A percentile compares a stretch with the other conserved stretches of the same genome.
These are phyloP conservation scores for Neostethus bicornis DNA, from an alignment of 2,797 vertebrate genomes.

Conservation along the genomic window DNA sequence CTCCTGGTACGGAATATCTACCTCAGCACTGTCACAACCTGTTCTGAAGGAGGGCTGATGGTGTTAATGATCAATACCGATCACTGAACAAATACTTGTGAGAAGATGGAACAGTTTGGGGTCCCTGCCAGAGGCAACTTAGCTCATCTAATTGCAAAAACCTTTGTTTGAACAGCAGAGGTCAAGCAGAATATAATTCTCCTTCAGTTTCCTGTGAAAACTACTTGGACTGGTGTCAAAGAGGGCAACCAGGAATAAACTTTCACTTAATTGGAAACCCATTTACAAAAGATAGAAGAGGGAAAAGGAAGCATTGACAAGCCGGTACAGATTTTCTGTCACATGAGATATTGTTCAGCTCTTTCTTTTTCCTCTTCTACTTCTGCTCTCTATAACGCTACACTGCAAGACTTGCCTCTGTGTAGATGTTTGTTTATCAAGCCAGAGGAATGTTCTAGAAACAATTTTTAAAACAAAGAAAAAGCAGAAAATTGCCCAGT, in stretches of 20 bases:
- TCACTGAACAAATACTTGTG: conserved; percentile 25
- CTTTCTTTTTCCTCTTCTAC: background rate
- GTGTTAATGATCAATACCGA: conserved; percentile 49
- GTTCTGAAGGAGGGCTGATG: conserved; percentile 14
- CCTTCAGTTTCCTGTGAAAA: conserved; percentile 6
- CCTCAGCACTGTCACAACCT: conserved; percentile 8
- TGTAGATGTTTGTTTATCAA: conserved; percentile 2
- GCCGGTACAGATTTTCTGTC: conserved; percentile 19
- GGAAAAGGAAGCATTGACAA: background rate
- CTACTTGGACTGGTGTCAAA: background rate
- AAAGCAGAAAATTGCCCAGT: conserved; percentile 62
- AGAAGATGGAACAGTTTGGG: conserved; percentile 16
- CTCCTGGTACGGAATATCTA: conserved; percentile 10
- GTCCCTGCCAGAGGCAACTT: conserved; percentile 3
- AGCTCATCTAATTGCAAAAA: conserved; percentile 18
- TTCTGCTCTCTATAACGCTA: background rate
- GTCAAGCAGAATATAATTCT: conserved; percentile 1
- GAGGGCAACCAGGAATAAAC: conserved; percentile 7
- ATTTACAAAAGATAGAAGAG: conserved; percentile 3
- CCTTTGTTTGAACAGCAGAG: conserved; percentile 2
- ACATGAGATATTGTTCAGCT: background rate
- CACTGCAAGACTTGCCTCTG: conserved; percentile 4
- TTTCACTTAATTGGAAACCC: conserved; percentile 1
- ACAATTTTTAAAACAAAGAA: conserved; percentile 39
- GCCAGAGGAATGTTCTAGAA: conserved; percentile 33